Conservation (phyloP, 2,113 vertebrate species). For the Helogale parvula region DNA sequence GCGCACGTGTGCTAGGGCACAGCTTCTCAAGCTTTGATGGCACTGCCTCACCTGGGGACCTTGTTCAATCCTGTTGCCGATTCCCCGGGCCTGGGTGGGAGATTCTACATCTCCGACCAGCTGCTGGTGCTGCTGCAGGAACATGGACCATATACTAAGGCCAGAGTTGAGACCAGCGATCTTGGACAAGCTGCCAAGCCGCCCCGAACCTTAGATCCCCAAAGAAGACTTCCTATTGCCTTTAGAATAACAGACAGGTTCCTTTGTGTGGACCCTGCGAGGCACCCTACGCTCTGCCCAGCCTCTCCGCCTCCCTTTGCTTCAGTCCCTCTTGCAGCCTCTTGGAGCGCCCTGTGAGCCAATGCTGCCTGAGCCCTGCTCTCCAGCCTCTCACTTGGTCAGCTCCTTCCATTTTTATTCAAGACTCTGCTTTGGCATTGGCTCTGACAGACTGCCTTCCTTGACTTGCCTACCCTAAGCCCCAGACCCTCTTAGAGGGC, state of each 20-base stretch:
- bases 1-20: neutral
- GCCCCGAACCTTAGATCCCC: neutral
- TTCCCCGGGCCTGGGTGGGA: neutral
- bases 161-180: neutral
- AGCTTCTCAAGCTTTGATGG: neutral
- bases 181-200: neutral
- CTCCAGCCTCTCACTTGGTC: neutral
- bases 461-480: neutral
- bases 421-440: neutral
- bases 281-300: no score
- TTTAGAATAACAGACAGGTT: neutral
- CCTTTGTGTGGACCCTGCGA: rapidly evolving
- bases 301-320: rapidly evolving
- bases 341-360: neutral
- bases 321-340: neutral
- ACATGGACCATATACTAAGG: neutral
- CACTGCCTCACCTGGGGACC: neutral
- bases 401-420: neutral
- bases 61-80: neutral
- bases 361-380: neutral
- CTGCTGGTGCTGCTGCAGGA: neutral
- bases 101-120: neutral
- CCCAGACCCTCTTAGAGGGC: neutral
- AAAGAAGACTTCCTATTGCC: neutral
- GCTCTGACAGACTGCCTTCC: neutral